Evolutionary conservation across 2,797 vertebrate genomes (phyloP), one percentile per base, ranked within the genome.

Genomic region (Sebastes taczanowskii): DNA sequence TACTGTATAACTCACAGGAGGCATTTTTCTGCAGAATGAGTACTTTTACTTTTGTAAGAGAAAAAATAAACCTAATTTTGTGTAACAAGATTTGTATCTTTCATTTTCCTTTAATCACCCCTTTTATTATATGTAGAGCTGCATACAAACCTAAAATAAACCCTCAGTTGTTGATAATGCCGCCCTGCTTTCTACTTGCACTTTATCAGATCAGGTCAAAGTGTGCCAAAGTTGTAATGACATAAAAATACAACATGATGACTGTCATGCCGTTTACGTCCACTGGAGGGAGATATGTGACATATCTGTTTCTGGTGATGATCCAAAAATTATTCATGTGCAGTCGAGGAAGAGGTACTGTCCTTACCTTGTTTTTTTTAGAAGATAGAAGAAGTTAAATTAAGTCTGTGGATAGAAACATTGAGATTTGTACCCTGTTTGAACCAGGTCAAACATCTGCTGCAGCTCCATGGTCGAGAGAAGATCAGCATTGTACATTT

Each of bases 271-370:
- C 7, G 1, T 14, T 9, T 42, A n/a, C 1, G 2, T 16, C 82
- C 85, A 78, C 70, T 30, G 23, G 81, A 63, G 66, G 81, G 58
- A 5, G 76, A 55, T 8, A 13, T 71, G 23, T 52, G 29, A 34
- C 14, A 16, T 20, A 11, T 61, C 23, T 60, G 14, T 56, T 22
- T n/a, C 55, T n/a, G 32, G 67, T 25, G 23, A 60, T 11, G 30
- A 35, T 29, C 5, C 42, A 11, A 7, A 65, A 35, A 14, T 3
- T 0, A 18, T 13, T 38, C 5, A 10, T 9, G 25, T 25, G 64
- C 34, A 46, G 27, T 7, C 5, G 14, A 23, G 55, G 13, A 65
- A 35, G n/a, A 56, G 30, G 23, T 11, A 0, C 23, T 25, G 25
- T 14, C 20, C n/a, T 38, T 10, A 42, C 3, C 1, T 42, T 14